Evolutionary conservation across 1,140 invertebrate genomes (phyloP), one percentile per base, ranked within the genome.

Genomic region (Drosophila sechellia): DNA sequence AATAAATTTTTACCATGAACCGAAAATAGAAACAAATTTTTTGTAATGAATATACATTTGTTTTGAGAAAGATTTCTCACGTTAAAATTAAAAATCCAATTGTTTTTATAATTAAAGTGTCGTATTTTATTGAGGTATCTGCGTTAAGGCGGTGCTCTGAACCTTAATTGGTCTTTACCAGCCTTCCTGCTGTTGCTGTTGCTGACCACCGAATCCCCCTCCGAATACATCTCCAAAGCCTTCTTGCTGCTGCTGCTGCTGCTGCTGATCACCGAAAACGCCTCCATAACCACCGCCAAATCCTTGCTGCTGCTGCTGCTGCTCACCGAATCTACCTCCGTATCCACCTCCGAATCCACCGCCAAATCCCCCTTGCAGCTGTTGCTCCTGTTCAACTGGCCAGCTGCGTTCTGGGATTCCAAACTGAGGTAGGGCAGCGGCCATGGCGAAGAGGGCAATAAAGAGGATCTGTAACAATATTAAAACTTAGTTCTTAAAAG

Each of bases 291-390:
- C 60, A 10, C 48, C 56, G 12, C 45, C 54, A 13, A 66, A 66
- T 31, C 57, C 63, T 27, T 50, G 43, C 31, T 71, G 68, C n/a
- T 66, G 68, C 3, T 70, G 66, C 1, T 71, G 45, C 0, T 57
- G 34, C 0, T 3, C 52, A 0, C 37, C 17, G 0, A 63, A 69
- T 4, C 63, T 37, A 0, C 56, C 55, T 3, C 50, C 50, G 2
- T 61, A 68, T 6, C 63, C 46, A 0, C 56, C 55, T 3, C 50
- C 50, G 2, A 68, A 68, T 6, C 54, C 54, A 1, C 46, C 40
- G 31, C 63, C 17, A 0, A 61, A 61, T 55, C 49, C 48, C 3
- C 2, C 20, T 22, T 22, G 20, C 20, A 3, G 20, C 20, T 22
- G 20, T 3, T 22, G 20, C 20, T 22, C 2, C 20, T 22, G 20